Conservation (phyloP, 2,888 invertebrate species). For the Linyphia triangularis region DNA sequence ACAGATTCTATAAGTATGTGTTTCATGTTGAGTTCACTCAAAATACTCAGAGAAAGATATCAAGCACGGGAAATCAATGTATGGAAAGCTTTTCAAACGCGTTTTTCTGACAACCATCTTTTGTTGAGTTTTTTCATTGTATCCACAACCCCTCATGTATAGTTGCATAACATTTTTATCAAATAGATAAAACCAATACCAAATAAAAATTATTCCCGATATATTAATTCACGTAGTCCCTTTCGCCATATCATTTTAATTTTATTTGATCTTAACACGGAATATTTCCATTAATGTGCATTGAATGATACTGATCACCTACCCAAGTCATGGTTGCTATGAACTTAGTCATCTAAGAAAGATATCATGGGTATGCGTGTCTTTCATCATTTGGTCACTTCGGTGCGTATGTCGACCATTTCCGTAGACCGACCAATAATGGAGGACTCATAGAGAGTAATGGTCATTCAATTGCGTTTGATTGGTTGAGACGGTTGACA, state of each 20-base stretch:
- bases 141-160: too few relatives aligned
- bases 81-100: too few relatives aligned
- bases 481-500: slow-evolving; percentile 58
- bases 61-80: too few relatives aligned
- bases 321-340: neutral
- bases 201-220: too few relatives aligned
- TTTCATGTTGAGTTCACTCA: too few relatives aligned
- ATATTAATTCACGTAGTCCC: neutral
- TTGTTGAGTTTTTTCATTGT: too few relatives aligned
- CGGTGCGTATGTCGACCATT: neutral
- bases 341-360: neutral
- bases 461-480: slow-evolving; percentile 49
- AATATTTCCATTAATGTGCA: neutral
- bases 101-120: too few relatives aligned
- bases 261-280: neutral
- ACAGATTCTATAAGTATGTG: too few relatives aligned
- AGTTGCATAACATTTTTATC: too few relatives aligned
- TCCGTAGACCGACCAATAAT: slow-evolving; percentile 26
- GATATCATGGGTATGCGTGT: slow-evolving; percentile 20
- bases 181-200: too few relatives aligned
- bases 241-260: neutral
- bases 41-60: too few relatives aligned
- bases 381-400: neutral
- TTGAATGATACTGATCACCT: neutral
- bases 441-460: neutral